Base-by-base conservation (phyloP, 2,888 invertebrate genomes). In the Spialia ferax region DNA sequence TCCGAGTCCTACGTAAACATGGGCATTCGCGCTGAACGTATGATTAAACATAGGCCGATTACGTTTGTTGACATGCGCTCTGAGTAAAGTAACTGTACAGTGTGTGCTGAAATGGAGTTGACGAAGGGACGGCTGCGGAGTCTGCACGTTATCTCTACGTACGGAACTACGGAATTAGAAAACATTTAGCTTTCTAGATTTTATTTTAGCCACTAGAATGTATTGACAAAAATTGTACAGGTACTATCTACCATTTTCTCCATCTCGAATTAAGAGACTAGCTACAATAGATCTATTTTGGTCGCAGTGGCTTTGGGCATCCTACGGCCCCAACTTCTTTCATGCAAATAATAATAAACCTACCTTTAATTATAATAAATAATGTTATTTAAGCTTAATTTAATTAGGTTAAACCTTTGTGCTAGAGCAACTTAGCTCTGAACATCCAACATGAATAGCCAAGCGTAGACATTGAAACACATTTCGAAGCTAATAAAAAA, bases 1-100 rank as follows among this genome's bases (percentile, higher is more conserved):
- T 80, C 85, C 78, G 76, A 85, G 85, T 83, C 81, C 85, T 85
- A 83, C 83, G 86, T 87, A 90, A 89, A 91, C 86, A 88, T 75
- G 80, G 78, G 77, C 79, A 83, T 82, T 84, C 78, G 75, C 77
- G 74, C 74, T 76, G 74, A 75, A 78, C 76, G 78, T 77, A 77
- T 82, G 80, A 86, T 85, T 83, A 79, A 84, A 79, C 74, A 75
- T 71, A 70, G 70, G 69, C 68, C 73, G 75, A 81, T 80, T 77
- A 78, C 76, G 68, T 75, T 75, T 79, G 78, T 81, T 81, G 81
- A 76, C 66, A 61, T 18, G 32, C 55, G 66, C 54, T 59, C 59
- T 60, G 60, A 61, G 66, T 55, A 42, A 6, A 6, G 66, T 55
- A 42, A 6, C 2, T 7, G 26, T 26, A 32, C 35, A 35, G 35